Conservation (phyloP, 2,888 invertebrate species). For the Strigamia maritima region DNA sequence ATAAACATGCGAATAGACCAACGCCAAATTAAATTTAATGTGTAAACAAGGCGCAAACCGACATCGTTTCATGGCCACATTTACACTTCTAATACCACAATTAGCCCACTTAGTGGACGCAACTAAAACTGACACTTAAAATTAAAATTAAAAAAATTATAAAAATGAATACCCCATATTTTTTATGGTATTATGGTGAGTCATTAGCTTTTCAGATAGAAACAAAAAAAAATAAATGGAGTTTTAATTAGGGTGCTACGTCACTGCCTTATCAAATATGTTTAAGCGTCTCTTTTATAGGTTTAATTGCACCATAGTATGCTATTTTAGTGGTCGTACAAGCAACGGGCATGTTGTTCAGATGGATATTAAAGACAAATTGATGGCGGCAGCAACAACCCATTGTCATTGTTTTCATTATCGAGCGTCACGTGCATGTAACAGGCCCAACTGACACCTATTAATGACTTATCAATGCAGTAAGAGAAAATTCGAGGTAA, state of each 20-base stretch:
- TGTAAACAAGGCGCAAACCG: slow-evolving; percentile 16
- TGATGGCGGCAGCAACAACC: slow-evolving; percentile 36
- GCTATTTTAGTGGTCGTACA: slow-evolving; percentile 39
- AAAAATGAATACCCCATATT: not conserved
- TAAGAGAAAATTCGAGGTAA: slow-evolving; percentile 2
- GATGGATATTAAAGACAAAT: slow-evolving; percentile 38
- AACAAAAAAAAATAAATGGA: slow-evolving; percentile 31
- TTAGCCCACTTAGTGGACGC: slow-evolving; percentile 10
- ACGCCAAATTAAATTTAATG: slow-evolving; percentile 33
- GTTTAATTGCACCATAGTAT: slow-evolving; percentile 39
- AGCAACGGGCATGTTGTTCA: slow-evolving; percentile 38
- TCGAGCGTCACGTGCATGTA: slow-evolving; percentile 25
- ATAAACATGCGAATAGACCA: not conserved
- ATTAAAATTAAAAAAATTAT: not conserved
- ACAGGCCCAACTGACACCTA: slow-evolving; percentile 24
- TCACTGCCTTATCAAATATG: slow-evolving; percentile 34
- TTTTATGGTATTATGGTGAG: not conserved
- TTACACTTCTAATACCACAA: slow-evolving; percentile 21
- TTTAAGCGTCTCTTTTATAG: slow-evolving; percentile 38
- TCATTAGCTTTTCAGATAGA: not conserved
- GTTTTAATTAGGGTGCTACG: slow-evolving; percentile 38
- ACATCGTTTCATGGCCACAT: not conserved
- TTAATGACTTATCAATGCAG: slow-evolving; percentile 29
- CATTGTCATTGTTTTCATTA: slow-evolving; percentile 31
- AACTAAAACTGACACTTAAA: slow-evolving; percentile 30